These are phyloP conservation scores for Diarsia dahlii DNA, from an alignment of 2,888 invertebrate species.

Conservation along the genomic window DNA sequence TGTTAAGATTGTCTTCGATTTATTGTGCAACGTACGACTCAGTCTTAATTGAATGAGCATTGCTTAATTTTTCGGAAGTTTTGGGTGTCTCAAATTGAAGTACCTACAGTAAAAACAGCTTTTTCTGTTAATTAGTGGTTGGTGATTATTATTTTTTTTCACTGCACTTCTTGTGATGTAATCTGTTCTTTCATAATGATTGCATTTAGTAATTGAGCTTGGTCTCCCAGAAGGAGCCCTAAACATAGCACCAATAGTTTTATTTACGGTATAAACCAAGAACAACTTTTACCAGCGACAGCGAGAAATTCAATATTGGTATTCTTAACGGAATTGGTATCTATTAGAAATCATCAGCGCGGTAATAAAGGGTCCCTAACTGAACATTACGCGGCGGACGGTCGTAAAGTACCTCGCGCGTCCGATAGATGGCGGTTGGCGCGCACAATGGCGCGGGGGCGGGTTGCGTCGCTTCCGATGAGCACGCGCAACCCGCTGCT, in stretches of 20 bases:
- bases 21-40: slow-evolving; percentile 63
- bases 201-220: not conserved
- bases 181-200: not conserved
- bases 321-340: slow-evolving; percentile 72
- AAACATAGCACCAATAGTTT: not conserved
- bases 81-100: slow-evolving; percentile 51
- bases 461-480: slow-evolving; percentile 68
- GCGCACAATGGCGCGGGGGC: slow-evolving; percentile 83
- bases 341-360: slow-evolving; percentile 79
- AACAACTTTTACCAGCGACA: slow-evolving; percentile 54
- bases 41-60: slow-evolving; percentile 65
- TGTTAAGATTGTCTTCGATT: slow-evolving; percentile 73
- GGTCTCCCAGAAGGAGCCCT: not conserved
- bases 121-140: slow-evolving; percentile 31
- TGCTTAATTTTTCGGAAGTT: slow-evolving; percentile 63
- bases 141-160: not conserved
- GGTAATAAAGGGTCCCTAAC: slow-evolving; percentile 72
- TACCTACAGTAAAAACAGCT: slow-evolving; percentile 41
- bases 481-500: slow-evolving; percentile 60
- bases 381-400: slow-evolving; percentile 73
- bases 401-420: slow-evolving; percentile 72
- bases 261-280: slow-evolving; percentile 27
- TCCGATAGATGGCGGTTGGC: slow-evolving; percentile 75
- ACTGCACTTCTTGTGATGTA: not conserved
- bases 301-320: slow-evolving; percentile 63